Evolutionary conservation across 2,113 vertebrate species (phyloP).

Genomic region (Myrmecophaga tridactyla): DNA sequence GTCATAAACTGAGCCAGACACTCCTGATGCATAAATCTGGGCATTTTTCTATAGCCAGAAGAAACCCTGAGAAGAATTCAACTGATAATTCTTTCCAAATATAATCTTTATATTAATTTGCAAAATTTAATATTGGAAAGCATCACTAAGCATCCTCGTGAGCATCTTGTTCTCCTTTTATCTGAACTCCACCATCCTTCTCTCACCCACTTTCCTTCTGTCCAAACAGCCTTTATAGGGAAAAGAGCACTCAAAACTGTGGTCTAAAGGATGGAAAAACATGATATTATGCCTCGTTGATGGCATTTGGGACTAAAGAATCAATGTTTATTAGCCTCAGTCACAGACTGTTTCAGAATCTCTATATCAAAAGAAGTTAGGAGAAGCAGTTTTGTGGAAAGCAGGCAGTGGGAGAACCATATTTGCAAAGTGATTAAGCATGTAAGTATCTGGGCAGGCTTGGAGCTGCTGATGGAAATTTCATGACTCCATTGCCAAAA

Average conservation of each 20-base stretch:
- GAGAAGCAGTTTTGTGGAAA: background rate
- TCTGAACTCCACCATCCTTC: background rate
- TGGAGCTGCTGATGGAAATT: background rate
- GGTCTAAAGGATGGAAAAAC: background rate
- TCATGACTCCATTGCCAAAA: background rate
- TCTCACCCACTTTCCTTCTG: background rate
- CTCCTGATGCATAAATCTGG: constrained; percentile 11
- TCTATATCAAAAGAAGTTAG: background rate
- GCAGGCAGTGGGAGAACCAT: background rate
- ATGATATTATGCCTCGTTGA: background rate
- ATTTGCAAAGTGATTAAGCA: background rate
- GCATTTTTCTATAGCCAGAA: constrained; percentile 21
- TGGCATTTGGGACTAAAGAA: background rate
- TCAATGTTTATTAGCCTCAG: background rate
- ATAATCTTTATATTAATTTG: constrained; percentile 3
- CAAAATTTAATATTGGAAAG: constrained; percentile 28
- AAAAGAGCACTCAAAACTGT: background rate
- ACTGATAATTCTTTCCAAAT: constrained; percentile 14
- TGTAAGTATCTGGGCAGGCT: background rate
- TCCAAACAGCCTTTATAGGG: background rate
- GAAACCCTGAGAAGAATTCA: constrained; percentile 7
- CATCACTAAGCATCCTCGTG: background rate
- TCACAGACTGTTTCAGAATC: background rate
- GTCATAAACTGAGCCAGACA: constrained; percentile 6
- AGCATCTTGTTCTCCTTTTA: background rate